Evolutionary conservation across 2,113 vertebrate genomes (phyloP), one percentile per base, ranked within the genome.

Genomic region (Chlamydotis undulata): DNA sequence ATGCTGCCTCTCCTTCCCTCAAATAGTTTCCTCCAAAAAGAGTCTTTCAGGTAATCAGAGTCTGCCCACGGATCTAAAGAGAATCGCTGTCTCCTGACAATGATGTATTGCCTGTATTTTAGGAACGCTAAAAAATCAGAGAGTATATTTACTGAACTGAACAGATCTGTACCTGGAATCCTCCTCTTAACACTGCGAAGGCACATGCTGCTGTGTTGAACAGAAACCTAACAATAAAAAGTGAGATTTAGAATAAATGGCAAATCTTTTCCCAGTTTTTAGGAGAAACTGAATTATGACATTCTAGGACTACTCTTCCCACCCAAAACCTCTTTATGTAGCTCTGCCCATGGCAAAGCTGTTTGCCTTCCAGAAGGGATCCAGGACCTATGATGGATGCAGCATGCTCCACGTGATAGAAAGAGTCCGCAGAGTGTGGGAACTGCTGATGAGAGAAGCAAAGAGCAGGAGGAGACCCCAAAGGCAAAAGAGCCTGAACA

Each of bases 41-140:
- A 3, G 2, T 5, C 39, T 86, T 88, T 83, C 89, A 94, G 83
- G 89, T 94, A 95, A 90, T 83, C 79, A 76, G 33, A 88, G 33
- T 71, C 79, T 88, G 59, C 86, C 86, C 88, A 94, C 59, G 76
- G 76, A 92, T 92, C 90, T 49, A 47, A 88, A 83, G 83, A 94
- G 79, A 95, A 88, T 90, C 14, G 0, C 76, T 90, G 86, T 83
- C 94, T 95, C 86, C 83, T 93, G 94, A 94, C 96, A 95, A 85
- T 88, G 86, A 95, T 26, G 28, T 83, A 89, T 45, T 77, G 88
- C 89, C 68, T 88, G n/a, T 95, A 95, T 94, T 92, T 96, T 88
- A 83, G 68, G 91, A 92, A 73, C 31, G 59, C 83, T 83, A 76
- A 92, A 95, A 91, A 75, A 29, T 7, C 89, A 74, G 69, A 33